Evolutionary conservation across 2,888 invertebrate species (phyloP).

Genomic region (Cryptocephalus primarius): DNA sequence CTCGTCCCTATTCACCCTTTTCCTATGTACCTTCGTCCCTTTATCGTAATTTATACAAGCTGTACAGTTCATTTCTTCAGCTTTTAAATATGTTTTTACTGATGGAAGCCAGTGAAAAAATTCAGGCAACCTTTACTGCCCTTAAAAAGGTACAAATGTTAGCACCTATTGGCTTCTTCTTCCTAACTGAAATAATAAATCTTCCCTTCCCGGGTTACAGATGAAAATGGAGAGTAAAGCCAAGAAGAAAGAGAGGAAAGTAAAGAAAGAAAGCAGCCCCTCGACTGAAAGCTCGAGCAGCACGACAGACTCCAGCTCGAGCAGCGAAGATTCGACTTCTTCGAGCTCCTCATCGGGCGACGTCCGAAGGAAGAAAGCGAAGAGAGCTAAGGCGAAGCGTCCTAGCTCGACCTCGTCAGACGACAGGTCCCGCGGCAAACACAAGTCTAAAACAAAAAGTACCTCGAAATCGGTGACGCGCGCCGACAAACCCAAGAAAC

Average conservation of each 20-base stretch:
- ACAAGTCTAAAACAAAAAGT: conserved; percentile 42
- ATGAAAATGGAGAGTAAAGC: conserved; percentile 66
- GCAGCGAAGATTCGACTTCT: conserved; percentile 55
- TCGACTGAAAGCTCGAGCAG: conserved; percentile 53
- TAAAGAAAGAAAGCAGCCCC: conserved; percentile 57
- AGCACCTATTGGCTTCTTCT: too few relatives aligned
- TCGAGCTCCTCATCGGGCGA: conserved; percentile 40
- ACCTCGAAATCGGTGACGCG: conserved; percentile 33
- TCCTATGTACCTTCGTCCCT: too few relatives aligned
- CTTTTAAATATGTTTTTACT: too few relatives aligned
- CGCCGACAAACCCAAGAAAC: conserved; percentile 9
- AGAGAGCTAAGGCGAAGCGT: conserved; percentile 30
- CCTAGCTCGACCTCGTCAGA: conserved; percentile 43
- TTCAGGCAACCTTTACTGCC: too few relatives aligned
- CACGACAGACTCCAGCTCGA: conserved; percentile 52
- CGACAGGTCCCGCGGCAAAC: conserved; percentile 41
- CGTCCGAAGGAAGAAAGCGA: conserved; percentile 28
- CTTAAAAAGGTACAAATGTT: too few relatives aligned
- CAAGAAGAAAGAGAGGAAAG: conserved; percentile 57
- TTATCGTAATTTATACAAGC: too few relatives aligned
- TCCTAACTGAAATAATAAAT: too few relatives aligned
- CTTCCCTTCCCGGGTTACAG: conserved; percentile 25
- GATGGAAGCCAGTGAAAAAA: too few relatives aligned
- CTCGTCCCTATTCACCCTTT: too few relatives aligned
- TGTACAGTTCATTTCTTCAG: too few relatives aligned